Evolutionary conservation across 2,888 invertebrate genomes (phyloP).

Genomic region (Pediacus dermestoides): DNA sequence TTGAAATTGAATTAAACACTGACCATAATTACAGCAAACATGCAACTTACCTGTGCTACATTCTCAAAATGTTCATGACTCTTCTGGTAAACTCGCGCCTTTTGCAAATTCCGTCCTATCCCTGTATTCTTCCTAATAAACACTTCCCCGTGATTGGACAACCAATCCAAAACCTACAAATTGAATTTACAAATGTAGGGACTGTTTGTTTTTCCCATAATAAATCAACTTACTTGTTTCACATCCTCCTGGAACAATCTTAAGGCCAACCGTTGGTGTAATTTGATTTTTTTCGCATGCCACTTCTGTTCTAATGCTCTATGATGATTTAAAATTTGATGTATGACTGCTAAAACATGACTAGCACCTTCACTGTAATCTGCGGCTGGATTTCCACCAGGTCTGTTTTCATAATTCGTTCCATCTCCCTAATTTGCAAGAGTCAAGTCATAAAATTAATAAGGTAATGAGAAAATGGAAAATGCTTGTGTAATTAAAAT

Average conservation of each 20-base stretch:
- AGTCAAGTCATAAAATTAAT: too few species aligned
- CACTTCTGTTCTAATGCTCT: constrained; percentile 89
- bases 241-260: constrained; percentile 96
- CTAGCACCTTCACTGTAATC: constrained; percentile 97
- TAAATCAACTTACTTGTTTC: constrained; percentile 66
- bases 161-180: constrained; percentile 94
- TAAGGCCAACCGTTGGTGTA: constrained; percentile 90
- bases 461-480: too few species aligned
- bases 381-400: constrained; percentile 81
- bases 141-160: constrained; percentile 95
- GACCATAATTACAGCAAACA: constrained; percentile 11
- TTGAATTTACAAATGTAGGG: constrained; percentile 34
- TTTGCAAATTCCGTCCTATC: constrained; percentile 90
- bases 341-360: constrained; percentile 93
- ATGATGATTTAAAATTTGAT: constrained; percentile 94
- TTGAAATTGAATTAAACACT: too few species aligned
- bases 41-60: constrained; percentile 80
- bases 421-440: constrained; percentile 51
- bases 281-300: constrained; percentile 90
- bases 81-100: constrained; percentile 93
- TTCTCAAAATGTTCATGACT: constrained; percentile 99
- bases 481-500: too few species aligned
- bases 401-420: constrained; percentile 55
- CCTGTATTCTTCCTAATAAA: constrained; percentile 96
- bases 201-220: constrained; percentile 6